Base-by-base conservation (phyloP, 1,140 invertebrate species). In the Brachionus calyciflorus region DNA sequence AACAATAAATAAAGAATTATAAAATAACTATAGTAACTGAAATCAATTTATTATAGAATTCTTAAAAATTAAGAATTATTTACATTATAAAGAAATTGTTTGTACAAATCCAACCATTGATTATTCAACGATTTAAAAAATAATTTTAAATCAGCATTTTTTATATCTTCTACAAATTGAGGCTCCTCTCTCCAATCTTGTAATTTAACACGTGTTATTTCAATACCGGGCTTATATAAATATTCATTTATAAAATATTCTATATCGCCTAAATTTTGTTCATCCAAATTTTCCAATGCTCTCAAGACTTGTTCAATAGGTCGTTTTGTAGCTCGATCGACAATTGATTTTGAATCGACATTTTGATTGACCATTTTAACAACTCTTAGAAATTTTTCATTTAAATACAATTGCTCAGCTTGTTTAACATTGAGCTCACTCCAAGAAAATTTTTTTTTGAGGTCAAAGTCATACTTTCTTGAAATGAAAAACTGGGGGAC, bases 281-380 rank as follows among this genome's bases (percentile, higher is more conserved):
- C 48, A 33, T 73, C 69, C 3, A 73, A 37, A 10, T 48, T 19
- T 7, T 73, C 26, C 17, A 73, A 49, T 1, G 69, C 69, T 30
- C 30, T 48, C 4, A 73, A 30, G 7, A 73, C 69, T 28, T 73
- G 30, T 12, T 55, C 69, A n/a, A 73, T 12, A 12, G 69, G 69
- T 17, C 46, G 19, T 33, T 51, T 73, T 7, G 69, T 73, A 4
- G 69, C 46, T 21, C 69, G 1, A 37, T 73, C 69, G n/a, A 73
- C 69, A 26, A 73, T 73, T 33, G 46, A 73, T 49, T 73, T 73
- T 21, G 69, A 73, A 17, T 73, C 69, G 12, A 51, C 69, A 55
- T 73, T 73, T 21, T 51, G n/a, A 41, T 73, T 73, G 14, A 33
- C 69, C 33, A 55, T 14, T 26, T 73, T 73, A n/a, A 73, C 69